Base-by-base conservation (phyloP, 2,888 invertebrate genomes). In the Sminthurides aquaticus region DNA sequence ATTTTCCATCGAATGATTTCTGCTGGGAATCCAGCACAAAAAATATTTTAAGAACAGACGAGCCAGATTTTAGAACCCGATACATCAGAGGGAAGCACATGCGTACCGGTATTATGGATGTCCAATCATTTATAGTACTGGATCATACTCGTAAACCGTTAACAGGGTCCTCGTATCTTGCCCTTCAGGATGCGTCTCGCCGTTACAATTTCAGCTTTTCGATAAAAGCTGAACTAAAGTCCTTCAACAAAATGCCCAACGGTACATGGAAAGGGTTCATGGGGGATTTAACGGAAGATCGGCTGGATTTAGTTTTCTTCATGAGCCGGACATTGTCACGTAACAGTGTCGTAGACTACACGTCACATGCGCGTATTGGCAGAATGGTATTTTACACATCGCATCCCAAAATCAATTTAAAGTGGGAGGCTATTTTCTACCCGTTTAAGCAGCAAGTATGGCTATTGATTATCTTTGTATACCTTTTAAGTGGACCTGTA, bases 201-300 rank as follows among this genome's bases (percentile, higher is more conserved):
- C 26, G 18, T 3, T 56, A 56, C 57, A 56, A 56, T 25, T 15
- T 56, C 3, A n/a, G 24, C 25, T 11, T 24, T 11, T 8, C 8
- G 5, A 26, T 56, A 8, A 22, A 56, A 11, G 20, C 5, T 22
- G 57, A 8, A 3, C 11, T 56, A 8, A 56, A 56, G 22, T 25
- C 57, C 3, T 22, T 24, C 11, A 11, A n/a, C 20, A 15, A 27
- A 56, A 15, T 56, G 11, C 57, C 58, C 1, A 64, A 59, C 29
- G 64, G 64, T 18, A 29, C 58, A 1, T 64, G 49, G 34, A 8
- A n/a, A n/a, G 64, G 64, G 2, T 52, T 59, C 20, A 29, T 64
- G 25, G 58, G 64, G 2, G 54, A 58, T 18, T 15, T 59, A 0
- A 43, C 26, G 5, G 25, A 49, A 2, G n/a, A 34, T 15, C 43